A percentile compares a stretch with the other conserved stretches of the same genome.
Evolutionary conservation across 2,113 vertebrate species (phyloP).

Genomic region (Syngnathus typhle): DNA sequence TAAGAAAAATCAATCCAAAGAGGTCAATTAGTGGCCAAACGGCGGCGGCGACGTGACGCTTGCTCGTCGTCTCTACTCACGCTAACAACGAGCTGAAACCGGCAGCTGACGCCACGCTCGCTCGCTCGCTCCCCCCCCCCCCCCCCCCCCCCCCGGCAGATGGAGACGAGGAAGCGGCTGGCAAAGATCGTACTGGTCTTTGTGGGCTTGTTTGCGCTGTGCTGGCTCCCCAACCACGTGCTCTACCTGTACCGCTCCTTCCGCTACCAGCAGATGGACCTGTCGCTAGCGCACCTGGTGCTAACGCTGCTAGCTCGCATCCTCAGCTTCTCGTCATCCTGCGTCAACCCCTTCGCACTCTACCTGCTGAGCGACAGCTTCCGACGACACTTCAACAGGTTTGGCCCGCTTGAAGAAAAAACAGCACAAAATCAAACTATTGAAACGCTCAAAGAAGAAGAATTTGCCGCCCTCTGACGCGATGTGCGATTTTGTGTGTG

Average conservation of each 20-base stretch:
- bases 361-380: constrained; percentile 91
- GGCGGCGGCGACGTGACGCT: too few relatives aligned
- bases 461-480: too few relatives aligned
- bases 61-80: background rate
- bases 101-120: background rate
- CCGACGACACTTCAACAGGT: constrained; percentile 84
- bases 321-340: constrained; percentile 90
- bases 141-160: constrained; percentile 63
- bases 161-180: constrained; percentile 90
- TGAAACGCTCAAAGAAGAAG: too few relatives aligned
- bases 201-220: constrained; percentile 83
- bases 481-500: constrained; percentile 22
- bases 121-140: too few relatives aligned
- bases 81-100: background rate
- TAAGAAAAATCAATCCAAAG: too few relatives aligned
- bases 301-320: constrained; percentile 81
- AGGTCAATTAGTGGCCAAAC: too few relatives aligned
- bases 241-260: constrained; percentile 93
- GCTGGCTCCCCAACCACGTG: constrained; percentile 91
- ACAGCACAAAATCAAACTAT: too few relatives aligned
- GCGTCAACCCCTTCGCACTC: constrained; percentile 89
- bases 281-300: constrained; percentile 80
- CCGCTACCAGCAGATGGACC: constrained; percentile 79
- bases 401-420: background rate
- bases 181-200: constrained; percentile 93